Percentiles rank a stretch among this genome's conserved stretches.
Conservation (phyloP, 1,140 invertebrate genomes). For the Popillia japonica region DNA sequence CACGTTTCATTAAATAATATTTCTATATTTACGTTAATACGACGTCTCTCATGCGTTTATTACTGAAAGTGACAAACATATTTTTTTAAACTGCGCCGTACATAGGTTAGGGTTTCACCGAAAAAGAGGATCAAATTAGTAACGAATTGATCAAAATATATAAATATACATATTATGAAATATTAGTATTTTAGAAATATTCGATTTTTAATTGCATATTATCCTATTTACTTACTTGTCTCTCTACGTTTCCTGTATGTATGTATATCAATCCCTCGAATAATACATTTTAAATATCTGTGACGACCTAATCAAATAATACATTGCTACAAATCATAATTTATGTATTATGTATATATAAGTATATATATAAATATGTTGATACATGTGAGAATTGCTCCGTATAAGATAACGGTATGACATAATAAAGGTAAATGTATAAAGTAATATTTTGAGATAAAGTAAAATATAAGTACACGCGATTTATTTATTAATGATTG, state of each 20-base stretch:
- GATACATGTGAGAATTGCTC: conserved; percentile 7
- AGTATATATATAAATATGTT: conserved; percentile 5
- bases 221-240: not conserved
- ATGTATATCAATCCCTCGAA: not conserved
- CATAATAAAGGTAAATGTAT: conserved; percentile 5
- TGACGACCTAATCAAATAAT: conserved; percentile 27
- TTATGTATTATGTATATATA: conserved; percentile 28
- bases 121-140: not conserved
- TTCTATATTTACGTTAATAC: not conserved
- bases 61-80: not conserved
- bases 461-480: not conserved
- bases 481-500: conserved; percentile 29
- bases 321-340: conserved; percentile 21
- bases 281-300: not conserved
- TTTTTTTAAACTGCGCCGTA: not conserved
- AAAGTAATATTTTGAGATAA: conserved; percentile 25
- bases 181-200: not conserved
- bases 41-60: not conserved
- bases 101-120: conserved; percentile 3
- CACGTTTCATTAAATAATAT: not conserved
- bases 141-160: not conserved
- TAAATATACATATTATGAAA: not conserved
- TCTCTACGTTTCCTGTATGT: not conserved
- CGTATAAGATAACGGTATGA: not conserved
- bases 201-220: not conserved